Evolutionary conservation across 1,140 invertebrate genomes (phyloP).

Genomic region (Ectropis grisescens): DNA sequence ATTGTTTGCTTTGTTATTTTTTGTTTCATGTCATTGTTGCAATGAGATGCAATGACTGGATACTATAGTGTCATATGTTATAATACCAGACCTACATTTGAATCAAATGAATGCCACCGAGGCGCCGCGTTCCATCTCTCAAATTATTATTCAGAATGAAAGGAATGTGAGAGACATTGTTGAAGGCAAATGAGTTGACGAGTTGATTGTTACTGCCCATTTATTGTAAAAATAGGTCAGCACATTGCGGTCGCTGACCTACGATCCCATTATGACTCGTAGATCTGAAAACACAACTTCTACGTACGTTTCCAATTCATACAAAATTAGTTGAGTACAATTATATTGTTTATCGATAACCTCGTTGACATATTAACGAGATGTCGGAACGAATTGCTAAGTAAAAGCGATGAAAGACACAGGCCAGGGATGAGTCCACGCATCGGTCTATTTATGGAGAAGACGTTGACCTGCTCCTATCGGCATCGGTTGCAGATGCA

Average conservation of each 20-base stretch:
- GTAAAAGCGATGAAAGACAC: conserved; percentile 42
- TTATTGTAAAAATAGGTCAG: conserved; percentile 44
- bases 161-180: conserved; percentile 33
- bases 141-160: conserved; percentile 13
- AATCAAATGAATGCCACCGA: conserved; percentile 13
- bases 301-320: too few relatives aligned
- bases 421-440: conserved; percentile 31
- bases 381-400: conserved; percentile 43
- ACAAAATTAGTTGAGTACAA: conserved; percentile 11
- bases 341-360: conserved; percentile 33
- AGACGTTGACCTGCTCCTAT: conserved; percentile 56
- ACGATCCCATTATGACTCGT: conserved; percentile 9
- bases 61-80: too few relatives aligned
- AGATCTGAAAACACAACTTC: conserved; percentile 6
- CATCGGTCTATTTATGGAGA: conserved; percentile 42
- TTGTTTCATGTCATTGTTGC: too few relatives aligned
- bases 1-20: too few relatives aligned
- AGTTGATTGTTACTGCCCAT: conserved; percentile 38
- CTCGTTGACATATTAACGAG: conserved; percentile 56
- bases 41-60: too few relatives aligned
- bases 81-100: background rate
- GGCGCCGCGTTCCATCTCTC: conserved; percentile 7
- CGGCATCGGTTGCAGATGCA: conserved; percentile 33
- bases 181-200: conserved; percentile 29
- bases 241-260: conserved; percentile 29